Evolutionary conservation across 2,113 vertebrate species (phyloP).

Genomic region (Himantopus leucocephalus): DNA sequence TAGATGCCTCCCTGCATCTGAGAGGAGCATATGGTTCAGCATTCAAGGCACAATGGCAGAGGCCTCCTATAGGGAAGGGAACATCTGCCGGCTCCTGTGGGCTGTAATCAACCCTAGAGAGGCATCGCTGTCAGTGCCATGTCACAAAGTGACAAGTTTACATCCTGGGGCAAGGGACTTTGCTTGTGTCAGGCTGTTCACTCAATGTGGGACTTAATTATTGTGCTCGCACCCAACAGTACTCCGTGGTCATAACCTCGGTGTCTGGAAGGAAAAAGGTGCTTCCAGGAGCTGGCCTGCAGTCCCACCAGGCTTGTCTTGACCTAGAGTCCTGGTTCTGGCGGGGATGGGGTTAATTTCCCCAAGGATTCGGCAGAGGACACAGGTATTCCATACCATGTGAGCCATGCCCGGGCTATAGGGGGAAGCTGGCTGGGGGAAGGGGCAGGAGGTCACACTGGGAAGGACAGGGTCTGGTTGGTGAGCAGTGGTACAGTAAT

Average conservation of each 20-base stretch:
- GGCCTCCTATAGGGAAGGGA: not conserved
- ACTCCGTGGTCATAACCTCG: rapidly evolving
- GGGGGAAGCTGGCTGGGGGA: too few relatives aligned
- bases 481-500: too few relatives aligned
- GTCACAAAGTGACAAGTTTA: not conserved
- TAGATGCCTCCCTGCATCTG: not conserved
- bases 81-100: not conserved
- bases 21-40: not conserved
- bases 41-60: not conserved
- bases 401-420: too few relatives aligned
- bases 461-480: too few relatives aligned
- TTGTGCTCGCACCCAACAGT: rapidly evolving
- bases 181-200: rapidly evolving
- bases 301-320: not conserved
- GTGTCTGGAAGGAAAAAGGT: not conserved
- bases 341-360: too few relatives aligned
- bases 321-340: too few relatives aligned
- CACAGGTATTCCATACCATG: too few relatives aligned
- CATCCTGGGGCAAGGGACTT: not conserved
- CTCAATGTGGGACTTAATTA: not conserved
- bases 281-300: not conserved
- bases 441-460: too few relatives aligned
- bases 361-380: too few relatives aligned
- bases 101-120: not conserved
- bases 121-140: rapidly evolving